Conservation (phyloP, 2,797 vertebrate species). For the Scolopax bukidnonensis region DNA sequence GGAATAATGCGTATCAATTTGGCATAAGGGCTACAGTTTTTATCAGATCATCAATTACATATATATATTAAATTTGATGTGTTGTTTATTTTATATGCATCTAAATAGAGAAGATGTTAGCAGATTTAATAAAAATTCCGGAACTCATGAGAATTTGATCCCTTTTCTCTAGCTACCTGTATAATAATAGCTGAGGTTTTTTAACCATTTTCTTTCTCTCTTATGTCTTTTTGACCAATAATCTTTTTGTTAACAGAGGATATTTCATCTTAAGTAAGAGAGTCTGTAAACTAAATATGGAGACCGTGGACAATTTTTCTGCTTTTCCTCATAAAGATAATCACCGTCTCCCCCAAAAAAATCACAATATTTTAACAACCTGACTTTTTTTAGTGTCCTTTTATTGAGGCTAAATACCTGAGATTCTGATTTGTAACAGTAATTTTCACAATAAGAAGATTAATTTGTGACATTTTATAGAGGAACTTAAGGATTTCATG, state of each 20-base stretch:
- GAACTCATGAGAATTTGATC: background rate
- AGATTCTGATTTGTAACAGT: background rate
- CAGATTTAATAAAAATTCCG: conserved; percentile 4
- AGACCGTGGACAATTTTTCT: background rate
- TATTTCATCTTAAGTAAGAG: background rate
- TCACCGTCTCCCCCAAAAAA: accelerated
- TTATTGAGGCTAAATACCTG: background rate
- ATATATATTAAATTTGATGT: background rate
- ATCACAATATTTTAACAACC: background rate
- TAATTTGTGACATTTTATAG: background rate
- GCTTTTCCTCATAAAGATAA: background rate
- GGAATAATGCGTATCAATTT: background rate
- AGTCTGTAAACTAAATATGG: background rate
- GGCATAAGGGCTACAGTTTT: background rate
- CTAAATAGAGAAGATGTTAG: background rate
- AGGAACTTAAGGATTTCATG: background rate
- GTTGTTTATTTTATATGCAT: conserved; percentile 15
- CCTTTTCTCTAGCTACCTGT: background rate
- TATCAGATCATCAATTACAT: background rate
- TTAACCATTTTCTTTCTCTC: background rate
- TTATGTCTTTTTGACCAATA: background rate
- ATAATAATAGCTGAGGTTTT: background rate
- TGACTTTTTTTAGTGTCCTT: background rate
- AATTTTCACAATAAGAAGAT: background rate
- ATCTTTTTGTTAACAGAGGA: background rate